Percentiles rank a stretch among this genome's conserved stretches.
These are phyloP conservation scores for Acanthococcus lagerstroemiae DNA, from an alignment of 2,888 invertebrate species.

Conservation along the genomic window DNA sequence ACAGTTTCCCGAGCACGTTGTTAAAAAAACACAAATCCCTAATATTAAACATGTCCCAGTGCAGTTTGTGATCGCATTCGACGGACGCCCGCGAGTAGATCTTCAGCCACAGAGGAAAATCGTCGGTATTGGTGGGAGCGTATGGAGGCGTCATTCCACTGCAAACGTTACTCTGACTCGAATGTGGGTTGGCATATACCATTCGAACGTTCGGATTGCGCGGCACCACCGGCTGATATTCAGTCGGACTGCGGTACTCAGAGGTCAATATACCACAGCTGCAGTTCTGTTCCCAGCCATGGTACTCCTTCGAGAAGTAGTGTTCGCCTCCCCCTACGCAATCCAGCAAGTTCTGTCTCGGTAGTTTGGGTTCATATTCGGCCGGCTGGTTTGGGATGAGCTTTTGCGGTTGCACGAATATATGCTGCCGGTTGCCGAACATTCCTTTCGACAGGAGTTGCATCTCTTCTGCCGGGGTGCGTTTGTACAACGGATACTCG, in stretches of 20 bases:
- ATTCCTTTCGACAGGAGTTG: slow-evolving; percentile 9
- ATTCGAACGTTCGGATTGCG: neutral
- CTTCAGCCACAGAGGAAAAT: slow-evolving; percentile 21
- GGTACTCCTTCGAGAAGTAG: neutral
- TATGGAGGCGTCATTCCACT: neutral
- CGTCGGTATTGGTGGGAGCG: slow-evolving; percentile 5
- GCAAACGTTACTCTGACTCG: slow-evolving; percentile 16
- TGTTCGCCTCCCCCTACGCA: neutral
- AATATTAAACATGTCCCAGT: slow-evolving; percentile 23
- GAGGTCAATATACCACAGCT: neutral
- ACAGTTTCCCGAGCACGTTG: slow-evolving; percentile 8
- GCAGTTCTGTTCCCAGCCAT: neutral
- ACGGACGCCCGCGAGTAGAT: slow-evolving; percentile 15
- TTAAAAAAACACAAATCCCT: slow-evolving; percentile 18
- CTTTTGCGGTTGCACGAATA: slow-evolving; percentile 2
- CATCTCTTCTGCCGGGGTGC: slow-evolving; percentile 8
- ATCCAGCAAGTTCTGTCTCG: neutral
- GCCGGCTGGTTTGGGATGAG: neutral
- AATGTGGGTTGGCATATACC: neutral
- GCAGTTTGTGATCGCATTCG: slow-evolving; percentile 20
- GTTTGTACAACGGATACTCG: slow-evolving; percentile 12
- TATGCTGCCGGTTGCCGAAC: slow-evolving; percentile 1
- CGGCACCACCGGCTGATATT: slow-evolving; percentile 2
- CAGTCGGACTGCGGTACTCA: neutral
- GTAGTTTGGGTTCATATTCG: neutral